Evolutionary conservation across 2,797 vertebrate genomes (phyloP).

Genomic region (Tragelaphus eurycerus): DNA sequence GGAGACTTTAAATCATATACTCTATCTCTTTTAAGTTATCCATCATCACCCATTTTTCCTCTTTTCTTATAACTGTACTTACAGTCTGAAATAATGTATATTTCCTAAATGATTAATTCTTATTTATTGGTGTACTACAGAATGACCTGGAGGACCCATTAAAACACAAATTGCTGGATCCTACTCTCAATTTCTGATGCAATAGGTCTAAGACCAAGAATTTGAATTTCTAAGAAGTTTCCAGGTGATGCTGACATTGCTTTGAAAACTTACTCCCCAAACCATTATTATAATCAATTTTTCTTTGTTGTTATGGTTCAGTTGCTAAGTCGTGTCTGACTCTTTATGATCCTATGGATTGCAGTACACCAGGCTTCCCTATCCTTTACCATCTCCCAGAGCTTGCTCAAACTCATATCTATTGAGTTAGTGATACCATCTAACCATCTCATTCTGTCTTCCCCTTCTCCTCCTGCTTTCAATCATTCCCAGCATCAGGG

Average conservation of each 20-base stretch:
- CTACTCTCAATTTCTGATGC: not conserved
- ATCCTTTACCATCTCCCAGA: not conserved
- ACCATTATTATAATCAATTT: not conserved
- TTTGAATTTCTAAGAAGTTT: not conserved
- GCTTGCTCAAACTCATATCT: not conserved
- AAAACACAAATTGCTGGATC: not conserved
- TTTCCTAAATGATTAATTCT: not conserved
- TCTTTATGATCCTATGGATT: not conserved
- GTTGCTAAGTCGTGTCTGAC: not conserved
- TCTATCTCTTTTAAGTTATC: not conserved
- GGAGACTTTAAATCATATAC: not conserved
- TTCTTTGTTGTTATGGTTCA: not conserved
- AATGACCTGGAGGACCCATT: not conserved
- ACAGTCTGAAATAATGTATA: not conserved
- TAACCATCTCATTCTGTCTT: not conserved
- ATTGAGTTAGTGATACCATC: not conserved
- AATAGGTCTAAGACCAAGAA: not conserved
- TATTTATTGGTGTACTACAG: not conserved
- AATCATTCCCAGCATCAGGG: not conserved
- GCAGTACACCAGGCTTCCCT: not conserved
- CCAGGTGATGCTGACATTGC: not conserved
- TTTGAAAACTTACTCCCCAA: not conserved
- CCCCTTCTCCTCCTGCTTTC: not conserved
- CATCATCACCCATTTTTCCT: not conserved
- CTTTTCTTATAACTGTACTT: not conserved